Evolutionary conservation across 1,140 invertebrate genomes (phyloP).

Genomic region (Meloidogyne floridensis): DNA sequence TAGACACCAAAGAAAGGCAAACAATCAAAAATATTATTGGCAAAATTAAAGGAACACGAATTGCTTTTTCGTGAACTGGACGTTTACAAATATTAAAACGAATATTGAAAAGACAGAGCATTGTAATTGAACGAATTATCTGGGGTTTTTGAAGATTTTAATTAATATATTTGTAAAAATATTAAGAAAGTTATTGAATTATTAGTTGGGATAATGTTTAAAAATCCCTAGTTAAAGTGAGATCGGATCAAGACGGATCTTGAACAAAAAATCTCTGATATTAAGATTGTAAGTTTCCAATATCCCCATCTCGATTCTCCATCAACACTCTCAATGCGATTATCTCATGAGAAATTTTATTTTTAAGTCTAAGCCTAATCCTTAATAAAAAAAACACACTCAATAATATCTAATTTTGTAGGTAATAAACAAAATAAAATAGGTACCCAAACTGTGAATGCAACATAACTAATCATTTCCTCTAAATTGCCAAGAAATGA

Average conservation of each 20-base stretch:
- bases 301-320: too few relatives aligned
- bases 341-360: too few relatives aligned
- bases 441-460: slow-evolving; percentile 47
- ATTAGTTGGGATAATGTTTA: too few relatives aligned
- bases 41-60: slow-evolving; percentile 46
- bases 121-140: slow-evolving; percentile 42
- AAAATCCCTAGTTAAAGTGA: too few relatives aligned
- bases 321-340: too few relatives aligned
- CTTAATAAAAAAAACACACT: too few relatives aligned
- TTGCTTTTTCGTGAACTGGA: slow-evolving; percentile 46
- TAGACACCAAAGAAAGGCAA: slow-evolving; percentile 39
- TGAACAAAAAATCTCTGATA: too few relatives aligned
- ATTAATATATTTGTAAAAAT: slow-evolving; percentile 28
- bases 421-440: not conserved
- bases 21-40: slow-evolving; percentile 49
- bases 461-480: slow-evolving; percentile 43
- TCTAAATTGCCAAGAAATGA: slow-evolving; percentile 46
- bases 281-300: too few relatives aligned
- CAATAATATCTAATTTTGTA: slow-evolving; percentile 30
- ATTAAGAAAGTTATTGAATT: slow-evolving; percentile 36
- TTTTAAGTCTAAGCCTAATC: too few relatives aligned
- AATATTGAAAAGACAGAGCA: slow-evolving; percentile 48
- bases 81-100: slow-evolving; percentile 29
- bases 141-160: slow-evolving; percentile 3
- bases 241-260: too few relatives aligned